Percentiles rank a stretch among this genome's conserved stretches.
phyloP scores from a whole-genome alignment of 2,888 invertebrate species.

The Scelioninae gen. 2 region DNA sequence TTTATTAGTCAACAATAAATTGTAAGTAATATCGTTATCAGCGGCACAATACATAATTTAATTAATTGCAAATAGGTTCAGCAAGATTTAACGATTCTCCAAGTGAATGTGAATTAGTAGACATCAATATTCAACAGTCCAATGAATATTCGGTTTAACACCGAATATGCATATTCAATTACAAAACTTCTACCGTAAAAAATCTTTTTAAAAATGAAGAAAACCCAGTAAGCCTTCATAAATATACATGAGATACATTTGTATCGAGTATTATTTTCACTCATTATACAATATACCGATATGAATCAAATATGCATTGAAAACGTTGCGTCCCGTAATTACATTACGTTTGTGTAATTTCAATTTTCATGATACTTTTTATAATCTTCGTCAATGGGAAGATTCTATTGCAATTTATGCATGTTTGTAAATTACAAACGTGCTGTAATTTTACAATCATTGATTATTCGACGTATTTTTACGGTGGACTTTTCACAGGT shows the following conservation, averaged over 20 bases:
- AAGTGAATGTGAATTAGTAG: conserved; percentile 54
- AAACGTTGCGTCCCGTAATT: too few species aligned
- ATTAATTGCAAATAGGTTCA: conserved; percentile 56
- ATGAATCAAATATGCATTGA: too few species aligned
- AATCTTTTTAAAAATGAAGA: conserved; percentile 13
- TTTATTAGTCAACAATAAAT: conserved; percentile 44
- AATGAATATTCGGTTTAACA: conserved; percentile 54
- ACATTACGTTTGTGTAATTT: too few species aligned
- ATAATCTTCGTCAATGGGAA: too few species aligned
- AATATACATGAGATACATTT: not conserved
- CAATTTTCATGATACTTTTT: too few species aligned
- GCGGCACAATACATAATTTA: conserved; percentile 48
- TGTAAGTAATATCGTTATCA: conserved; percentile 46
- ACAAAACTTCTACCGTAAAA: conserved; percentile 45
- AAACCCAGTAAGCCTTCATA: not conserved
- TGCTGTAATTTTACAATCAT: too few species aligned
- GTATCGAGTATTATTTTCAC: not conserved
- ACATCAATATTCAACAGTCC: conserved; percentile 56
- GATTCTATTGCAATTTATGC: too few species aligned
- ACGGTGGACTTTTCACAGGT: too few species aligned
- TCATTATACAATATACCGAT: too few species aligned
- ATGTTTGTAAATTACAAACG: too few species aligned
- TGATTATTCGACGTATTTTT: too few species aligned
- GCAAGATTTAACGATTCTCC: conserved; percentile 57
- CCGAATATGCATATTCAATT: conserved; percentile 55